These are phyloP conservation scores for Dorcus parallelipipedus DNA, from an alignment of 2,888 invertebrate species.

Conservation along the genomic window DNA sequence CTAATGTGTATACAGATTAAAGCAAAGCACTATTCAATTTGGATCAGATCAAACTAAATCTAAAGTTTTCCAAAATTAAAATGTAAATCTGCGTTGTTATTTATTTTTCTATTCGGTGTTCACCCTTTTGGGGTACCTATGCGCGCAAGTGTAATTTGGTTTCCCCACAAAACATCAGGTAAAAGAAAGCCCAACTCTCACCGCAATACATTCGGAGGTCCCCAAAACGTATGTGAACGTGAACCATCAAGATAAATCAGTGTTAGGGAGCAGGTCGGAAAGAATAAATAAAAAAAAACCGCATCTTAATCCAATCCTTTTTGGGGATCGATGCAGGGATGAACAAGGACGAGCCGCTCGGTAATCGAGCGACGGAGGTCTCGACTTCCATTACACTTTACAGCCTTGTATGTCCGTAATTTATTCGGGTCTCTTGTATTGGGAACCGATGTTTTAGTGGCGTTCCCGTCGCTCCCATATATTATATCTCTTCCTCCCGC, in stretches of 20 bases:
- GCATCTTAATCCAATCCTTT: conserved; percentile 34
- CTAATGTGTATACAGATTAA: no score
- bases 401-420: conserved; percentile 31
- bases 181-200: no score
- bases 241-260: conserved; percentile 16
- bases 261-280: conserved; percentile 12
- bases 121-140: no score
- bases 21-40: no score
- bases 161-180: no score
- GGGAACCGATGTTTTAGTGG: conserved; percentile 18
- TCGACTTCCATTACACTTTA: conserved; percentile 28
- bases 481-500: not conserved
- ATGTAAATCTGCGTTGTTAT: no score
- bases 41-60: no score
- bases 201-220: not conserved
- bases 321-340: conserved; percentile 25
- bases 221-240: conserved; percentile 11
- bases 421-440: conserved; percentile 28
- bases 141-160: no score
- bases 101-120: no score
- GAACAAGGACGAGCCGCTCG: conserved; percentile 20
- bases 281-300: conserved; percentile 25
- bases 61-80: no score
- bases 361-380: conserved; percentile 12
- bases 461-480: conserved; percentile 3